Conservation (phyloP, 2,888 invertebrate genomes). For the Antheraea yamamai region DNA sequence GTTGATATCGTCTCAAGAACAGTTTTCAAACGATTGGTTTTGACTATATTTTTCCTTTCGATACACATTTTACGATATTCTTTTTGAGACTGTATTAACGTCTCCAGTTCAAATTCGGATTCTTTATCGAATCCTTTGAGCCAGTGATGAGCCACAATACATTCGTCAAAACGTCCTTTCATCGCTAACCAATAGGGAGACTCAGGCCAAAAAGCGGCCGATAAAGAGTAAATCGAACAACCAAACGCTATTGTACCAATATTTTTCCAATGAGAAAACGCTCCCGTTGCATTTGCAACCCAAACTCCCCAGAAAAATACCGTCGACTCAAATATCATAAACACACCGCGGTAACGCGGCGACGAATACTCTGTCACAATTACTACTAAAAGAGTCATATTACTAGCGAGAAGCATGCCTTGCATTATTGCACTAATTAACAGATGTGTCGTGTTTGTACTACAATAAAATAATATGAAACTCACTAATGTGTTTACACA, state of each 20-base stretch:
- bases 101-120: constrained; percentile 46
- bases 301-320: constrained; percentile 56
- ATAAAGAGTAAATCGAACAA: constrained; percentile 39
- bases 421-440: constrained; percentile 48
- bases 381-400: constrained; percentile 48
- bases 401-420: constrained; percentile 46
- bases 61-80: constrained; percentile 34
- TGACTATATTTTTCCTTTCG: constrained; percentile 26
- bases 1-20: constrained; percentile 36
- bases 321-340: constrained; percentile 53
- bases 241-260: constrained; percentile 46
- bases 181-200: constrained; percentile 58
- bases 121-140: constrained; percentile 45
- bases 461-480: constrained; percentile 48
- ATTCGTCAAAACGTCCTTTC: constrained; percentile 50
- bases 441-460: constrained; percentile 42
- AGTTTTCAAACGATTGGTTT: constrained; percentile 32
- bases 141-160: constrained; percentile 47
- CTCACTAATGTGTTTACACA: constrained; percentile 42
- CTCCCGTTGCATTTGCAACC: constrained; percentile 54
- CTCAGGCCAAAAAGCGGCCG: constrained; percentile 49
- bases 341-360: constrained; percentile 52
- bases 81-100: constrained; percentile 44
- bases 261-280: constrained; percentile 52
- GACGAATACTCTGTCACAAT: constrained; percentile 52